Conservation (phyloP, 2,888 invertebrate species). For the Hipparchia sbordonii region DNA sequence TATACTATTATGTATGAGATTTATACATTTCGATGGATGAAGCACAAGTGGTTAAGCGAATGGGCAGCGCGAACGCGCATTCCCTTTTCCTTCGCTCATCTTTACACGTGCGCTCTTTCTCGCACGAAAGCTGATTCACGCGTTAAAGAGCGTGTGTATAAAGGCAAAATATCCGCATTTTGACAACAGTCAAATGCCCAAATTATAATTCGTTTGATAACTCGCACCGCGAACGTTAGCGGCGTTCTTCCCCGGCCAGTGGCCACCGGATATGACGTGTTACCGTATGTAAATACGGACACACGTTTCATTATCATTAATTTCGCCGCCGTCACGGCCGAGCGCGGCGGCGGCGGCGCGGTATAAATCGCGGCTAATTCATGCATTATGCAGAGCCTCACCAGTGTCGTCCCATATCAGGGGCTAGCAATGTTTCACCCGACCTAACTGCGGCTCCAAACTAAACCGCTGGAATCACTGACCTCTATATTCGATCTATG, state of each 20-base stretch:
- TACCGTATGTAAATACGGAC: constrained; percentile 40
- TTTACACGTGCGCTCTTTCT: too few relatives aligned
- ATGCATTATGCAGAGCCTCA: constrained; percentile 69
- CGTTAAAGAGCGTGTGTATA: too few relatives aligned
- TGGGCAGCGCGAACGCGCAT: too few relatives aligned
- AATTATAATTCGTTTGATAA: not conserved
- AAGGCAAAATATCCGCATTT: too few relatives aligned
- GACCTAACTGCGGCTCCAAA: constrained; percentile 49
- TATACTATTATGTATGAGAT: too few relatives aligned
- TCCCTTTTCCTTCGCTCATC: too few relatives aligned
- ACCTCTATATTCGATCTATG: too few relatives aligned
- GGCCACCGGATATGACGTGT: constrained; percentile 17
- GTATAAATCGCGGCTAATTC: constrained; percentile 62
- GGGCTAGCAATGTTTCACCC: constrained; percentile 59
- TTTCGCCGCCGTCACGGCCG: constrained; percentile 41
- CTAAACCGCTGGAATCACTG: not conserved
- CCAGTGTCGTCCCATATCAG: constrained; percentile 62
- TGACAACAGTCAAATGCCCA: not conserved
- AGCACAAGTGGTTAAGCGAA: too few relatives aligned
- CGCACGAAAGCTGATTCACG: too few relatives aligned
- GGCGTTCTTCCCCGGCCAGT: not conserved
- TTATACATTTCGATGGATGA: too few relatives aligned
- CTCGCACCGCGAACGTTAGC: constrained; percentile 43
- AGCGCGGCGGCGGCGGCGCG: constrained; percentile 36
- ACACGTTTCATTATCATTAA: constrained; percentile 41